These are phyloP conservation scores for Trichopoda pennipes DNA, from an alignment of 2,888 invertebrate genomes.

Conservation along the genomic window DNA sequence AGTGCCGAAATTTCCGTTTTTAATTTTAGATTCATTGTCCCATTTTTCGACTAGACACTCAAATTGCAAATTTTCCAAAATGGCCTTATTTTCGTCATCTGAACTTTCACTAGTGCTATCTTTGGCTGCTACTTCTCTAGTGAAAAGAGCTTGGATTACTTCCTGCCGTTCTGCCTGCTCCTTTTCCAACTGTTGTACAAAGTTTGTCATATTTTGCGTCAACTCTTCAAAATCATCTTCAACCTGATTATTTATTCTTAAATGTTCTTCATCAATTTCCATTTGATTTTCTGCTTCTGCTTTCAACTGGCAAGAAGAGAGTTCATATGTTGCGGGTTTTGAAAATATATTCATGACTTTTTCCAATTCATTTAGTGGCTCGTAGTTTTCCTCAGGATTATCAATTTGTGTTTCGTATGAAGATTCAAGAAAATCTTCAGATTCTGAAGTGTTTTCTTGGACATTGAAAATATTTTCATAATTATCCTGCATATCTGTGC, in stretches of 20 bases:
- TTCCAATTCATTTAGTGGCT: slow-evolving; percentile 52
- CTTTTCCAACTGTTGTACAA: slow-evolving; percentile 70
- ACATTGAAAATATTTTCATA: slow-evolving; percentile 56
- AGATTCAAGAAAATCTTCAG: not conserved
- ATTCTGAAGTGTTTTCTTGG: slow-evolving; percentile 15
- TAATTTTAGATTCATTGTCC: slow-evolving; percentile 28
- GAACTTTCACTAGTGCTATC: slow-evolving; percentile 43
- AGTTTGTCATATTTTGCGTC: slow-evolving; percentile 69
- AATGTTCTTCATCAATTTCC: slow-evolving; percentile 70
- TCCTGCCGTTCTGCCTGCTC: slow-evolving; percentile 39
- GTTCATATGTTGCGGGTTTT: slow-evolving; percentile 12
- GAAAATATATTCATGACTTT: slow-evolving; percentile 29
- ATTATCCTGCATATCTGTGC: slow-evolving; percentile 48
- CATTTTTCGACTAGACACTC: slow-evolving; percentile 25
- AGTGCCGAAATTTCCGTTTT: not conserved
- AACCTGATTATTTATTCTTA: slow-evolving; percentile 70
- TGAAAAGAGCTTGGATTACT: not conserved
- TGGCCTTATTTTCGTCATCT: slow-evolving; percentile 1
- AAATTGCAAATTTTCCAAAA: not conserved
- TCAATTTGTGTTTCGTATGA: slow-evolving; percentile 46
- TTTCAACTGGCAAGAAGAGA: not conserved
- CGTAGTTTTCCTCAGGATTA: slow-evolving; percentile 49
- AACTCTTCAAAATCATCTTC: slow-evolving; percentile 72
- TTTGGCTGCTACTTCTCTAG: not conserved
- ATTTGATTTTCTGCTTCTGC: slow-evolving; percentile 43